These are phyloP conservation scores for Calidris pygmaea DNA, from an alignment of 2,113 vertebrate genomes.

Conservation along the genomic window DNA sequence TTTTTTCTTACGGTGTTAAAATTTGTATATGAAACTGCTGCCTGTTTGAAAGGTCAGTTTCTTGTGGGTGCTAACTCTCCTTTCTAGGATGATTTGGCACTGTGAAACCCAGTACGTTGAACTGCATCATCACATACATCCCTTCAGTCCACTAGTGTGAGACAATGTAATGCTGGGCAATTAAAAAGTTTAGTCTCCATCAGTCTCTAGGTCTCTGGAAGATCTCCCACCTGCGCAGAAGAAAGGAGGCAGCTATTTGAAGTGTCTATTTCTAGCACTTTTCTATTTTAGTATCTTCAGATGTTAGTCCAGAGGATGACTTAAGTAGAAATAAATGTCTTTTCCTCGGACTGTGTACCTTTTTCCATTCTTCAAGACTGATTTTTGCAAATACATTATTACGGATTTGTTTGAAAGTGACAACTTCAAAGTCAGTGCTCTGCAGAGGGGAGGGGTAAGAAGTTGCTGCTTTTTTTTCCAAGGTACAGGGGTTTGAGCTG, in stretches of 20 bases:
- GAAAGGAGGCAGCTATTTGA: neutral
- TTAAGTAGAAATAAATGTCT: neutral
- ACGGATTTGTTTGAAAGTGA: neutral
- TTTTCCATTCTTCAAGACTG: neutral
- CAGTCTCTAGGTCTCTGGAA: neutral
- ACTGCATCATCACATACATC: fast-evolving
- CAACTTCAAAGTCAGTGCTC: neutral
- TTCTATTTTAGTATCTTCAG: neutral
- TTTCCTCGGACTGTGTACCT: neutral
- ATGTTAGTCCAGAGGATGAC: neutral
- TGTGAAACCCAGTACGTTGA: neutral
- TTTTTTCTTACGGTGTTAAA: neutral
- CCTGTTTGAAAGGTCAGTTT: neutral
- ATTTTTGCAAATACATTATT: neutral
- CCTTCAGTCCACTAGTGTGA: neutral
- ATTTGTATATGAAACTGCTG: neutral
- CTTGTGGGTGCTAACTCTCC: neutral
- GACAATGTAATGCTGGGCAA: no score
- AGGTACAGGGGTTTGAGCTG: neutral
- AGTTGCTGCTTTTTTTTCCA: neutral
- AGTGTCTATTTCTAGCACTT: neutral
- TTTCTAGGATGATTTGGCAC: neutral
- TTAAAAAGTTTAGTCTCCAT: neutral
- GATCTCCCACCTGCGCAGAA: neutral
- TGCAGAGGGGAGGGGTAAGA: neutral